Evolutionary conservation across 2,113 vertebrate genomes (phyloP), one percentile per base, ranked within the genome.

Genomic region (Euleptes europaea): DNA sequence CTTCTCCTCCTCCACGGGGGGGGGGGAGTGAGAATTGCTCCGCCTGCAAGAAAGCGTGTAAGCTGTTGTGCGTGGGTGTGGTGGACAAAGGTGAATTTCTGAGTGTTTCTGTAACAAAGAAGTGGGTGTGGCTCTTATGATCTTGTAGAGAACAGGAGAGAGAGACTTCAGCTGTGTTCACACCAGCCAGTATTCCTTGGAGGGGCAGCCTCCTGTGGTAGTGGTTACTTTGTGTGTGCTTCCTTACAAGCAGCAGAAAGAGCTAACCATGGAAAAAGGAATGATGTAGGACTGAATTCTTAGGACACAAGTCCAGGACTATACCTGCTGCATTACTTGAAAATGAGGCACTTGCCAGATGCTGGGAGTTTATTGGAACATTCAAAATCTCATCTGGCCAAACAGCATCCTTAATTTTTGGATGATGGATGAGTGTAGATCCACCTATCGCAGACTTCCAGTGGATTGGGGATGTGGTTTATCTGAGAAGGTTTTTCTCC

Each of bases 31-130:
- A 38, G 75, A 84, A 78, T 33, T 7, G 74, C 3, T 77, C 2
- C 9, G 28, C n/a, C 5, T 66, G 38, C 47, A 83, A 57, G 54
- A 80, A 87, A 79, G 15, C 86, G 10, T 77, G 84, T 28, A 84
- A 60, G 28, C 0, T 0, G n/a, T 47, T 77, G 44, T 11, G 54
- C 19, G 7, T 71, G 40, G 1, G 2, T 47, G 73, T 82, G 77
- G 9, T 76, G 71, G 72, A 12, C 40, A 54, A 57, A 65, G 33
- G 54, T 71, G 38, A 78, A 83, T 83, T 87, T 71, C 15, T 78
- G 35, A n/a, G 54, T 81, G 33, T 63, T 85, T 0, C 0, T 26
- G 21, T 42, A 26, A 21, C 63, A 65, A 40, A 78, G 80, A 13
- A 6, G 49, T 51, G 74, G 86, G 80, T 72, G 44, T 49, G 75